phyloP scores from a whole-genome alignment of 1,140 invertebrate genomes.

The Whitmania pigra region DNA sequence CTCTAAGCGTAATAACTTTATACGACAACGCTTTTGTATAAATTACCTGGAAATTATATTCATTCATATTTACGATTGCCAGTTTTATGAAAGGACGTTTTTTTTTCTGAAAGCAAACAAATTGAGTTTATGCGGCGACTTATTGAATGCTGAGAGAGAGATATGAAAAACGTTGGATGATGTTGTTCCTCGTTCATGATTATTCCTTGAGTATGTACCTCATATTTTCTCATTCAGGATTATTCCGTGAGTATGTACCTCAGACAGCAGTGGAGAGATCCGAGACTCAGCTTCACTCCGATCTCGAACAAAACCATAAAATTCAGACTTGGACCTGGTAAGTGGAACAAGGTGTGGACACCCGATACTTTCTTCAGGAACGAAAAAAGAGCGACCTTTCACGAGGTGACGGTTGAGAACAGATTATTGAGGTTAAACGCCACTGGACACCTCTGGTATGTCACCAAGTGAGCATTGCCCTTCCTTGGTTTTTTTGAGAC shows the following conservation, averaged over 20 bases:
- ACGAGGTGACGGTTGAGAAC: conserved; percentile 12
- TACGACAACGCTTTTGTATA: no score
- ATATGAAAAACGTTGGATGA: no score
- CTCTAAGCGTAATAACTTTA: no score
- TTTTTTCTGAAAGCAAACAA: no score
- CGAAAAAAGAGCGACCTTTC: conserved; percentile 10
- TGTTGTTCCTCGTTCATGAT: conserved; percentile 30
- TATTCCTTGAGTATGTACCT: conserved; percentile 39
- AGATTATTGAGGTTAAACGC: not conserved
- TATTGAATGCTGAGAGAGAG: no score
- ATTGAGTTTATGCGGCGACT: no score
- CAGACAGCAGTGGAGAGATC: conserved; percentile 37
- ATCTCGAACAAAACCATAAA: conserved; percentile 25
- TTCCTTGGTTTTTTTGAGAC: not conserved
- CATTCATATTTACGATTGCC: no score
- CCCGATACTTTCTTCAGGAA: conserved; percentile 15
- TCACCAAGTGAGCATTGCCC: conserved; percentile 29
- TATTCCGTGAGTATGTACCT: conserved; percentile 39
- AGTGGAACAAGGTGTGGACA: conserved; percentile 26
- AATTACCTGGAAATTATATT: no score
- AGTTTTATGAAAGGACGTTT: no score
- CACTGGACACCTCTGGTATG: conserved; percentile 29
- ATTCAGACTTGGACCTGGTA: conserved; percentile 31
- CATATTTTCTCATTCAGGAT: conserved; percentile 31
- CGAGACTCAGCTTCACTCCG: conserved; percentile 28